These are phyloP conservation scores for Fregetta grallaria DNA, from an alignment of 2,113 vertebrate genomes.

Conservation along the genomic window DNA sequence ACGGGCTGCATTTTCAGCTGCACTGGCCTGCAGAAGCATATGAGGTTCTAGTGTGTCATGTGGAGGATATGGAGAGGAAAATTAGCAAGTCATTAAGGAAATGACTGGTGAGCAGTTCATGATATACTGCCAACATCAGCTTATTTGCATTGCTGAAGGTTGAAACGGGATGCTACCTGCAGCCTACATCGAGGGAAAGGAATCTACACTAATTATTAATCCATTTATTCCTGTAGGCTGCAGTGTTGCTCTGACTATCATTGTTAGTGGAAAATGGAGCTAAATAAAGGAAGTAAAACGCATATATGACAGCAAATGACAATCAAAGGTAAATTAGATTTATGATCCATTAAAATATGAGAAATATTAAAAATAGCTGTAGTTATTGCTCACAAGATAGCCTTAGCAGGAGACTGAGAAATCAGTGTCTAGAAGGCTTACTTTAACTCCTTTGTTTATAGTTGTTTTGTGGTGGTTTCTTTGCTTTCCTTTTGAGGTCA, in stretches of 20 bases:
- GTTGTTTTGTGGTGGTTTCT: background rate
- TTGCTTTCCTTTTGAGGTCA: background rate
- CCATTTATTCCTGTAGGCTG: background rate
- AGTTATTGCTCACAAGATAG: background rate
- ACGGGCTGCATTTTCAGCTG: background rate
- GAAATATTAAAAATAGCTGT: background rate
- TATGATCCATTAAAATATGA: background rate
- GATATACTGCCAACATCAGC: constrained; percentile 64
- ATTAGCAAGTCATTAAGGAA: constrained; percentile 78
- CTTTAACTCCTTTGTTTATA: background rate
- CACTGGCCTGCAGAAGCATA: background rate
- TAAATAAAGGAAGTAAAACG: background rate
- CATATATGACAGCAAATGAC: background rate
- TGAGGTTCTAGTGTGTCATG: constrained; percentile 40
- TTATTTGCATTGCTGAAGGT: constrained; percentile 64
- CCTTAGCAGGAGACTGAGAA: background rate
- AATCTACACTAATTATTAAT: background rate
- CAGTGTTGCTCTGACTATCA: background rate
- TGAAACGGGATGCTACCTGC: constrained; percentile 71
- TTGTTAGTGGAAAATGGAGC: background rate
- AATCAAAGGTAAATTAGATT: background rate
- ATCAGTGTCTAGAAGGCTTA: background rate
- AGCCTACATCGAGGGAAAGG: background rate
- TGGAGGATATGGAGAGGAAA: constrained; percentile 58
- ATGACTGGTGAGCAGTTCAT: constrained; percentile 50